These are phyloP conservation scores for Bungarus multicinctus DNA, from an alignment of 2,113 vertebrate species.

Conservation along the genomic window DNA sequence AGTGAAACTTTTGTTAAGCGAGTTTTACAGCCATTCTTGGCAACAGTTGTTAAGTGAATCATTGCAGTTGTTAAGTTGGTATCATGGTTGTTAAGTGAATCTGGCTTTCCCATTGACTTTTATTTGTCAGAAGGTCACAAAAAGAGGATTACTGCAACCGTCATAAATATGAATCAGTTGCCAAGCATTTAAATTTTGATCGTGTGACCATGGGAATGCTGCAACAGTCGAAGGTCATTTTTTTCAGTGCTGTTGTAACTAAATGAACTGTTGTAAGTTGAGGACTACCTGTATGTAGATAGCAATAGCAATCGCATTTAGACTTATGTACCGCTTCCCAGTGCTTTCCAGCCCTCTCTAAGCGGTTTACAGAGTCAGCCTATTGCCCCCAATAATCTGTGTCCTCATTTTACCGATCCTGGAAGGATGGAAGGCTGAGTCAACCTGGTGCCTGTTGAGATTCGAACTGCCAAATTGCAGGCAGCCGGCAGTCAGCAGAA, in stretches of 20 bases:
- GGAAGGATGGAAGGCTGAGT: too few relatives aligned
- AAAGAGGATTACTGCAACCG: background rate
- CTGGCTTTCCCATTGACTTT: background rate
- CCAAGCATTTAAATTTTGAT: background rate
- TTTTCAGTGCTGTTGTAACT: background rate
- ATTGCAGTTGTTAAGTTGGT: background rate
- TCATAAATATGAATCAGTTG: background rate
- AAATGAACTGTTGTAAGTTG: background rate
- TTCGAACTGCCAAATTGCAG: too few relatives aligned
- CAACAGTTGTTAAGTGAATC: background rate
- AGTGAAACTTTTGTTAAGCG: background rate
- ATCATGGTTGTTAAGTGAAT: background rate
- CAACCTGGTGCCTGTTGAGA: too few relatives aligned
- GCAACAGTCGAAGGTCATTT: background rate
- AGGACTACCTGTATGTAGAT: background rate
- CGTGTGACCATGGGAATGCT: background rate
- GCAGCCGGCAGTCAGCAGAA: too few relatives aligned
- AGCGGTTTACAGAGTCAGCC: too few relatives aligned
- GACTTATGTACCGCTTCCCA: too few relatives aligned
- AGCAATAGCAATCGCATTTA: too few relatives aligned
- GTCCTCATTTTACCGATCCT: too few relatives aligned
- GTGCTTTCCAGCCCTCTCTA: too few relatives aligned
- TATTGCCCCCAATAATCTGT: too few relatives aligned
- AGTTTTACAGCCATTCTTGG: background rate
- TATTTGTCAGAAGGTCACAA: background rate